Evolutionary conservation across 2,113 vertebrate genomes (phyloP).

Genomic region (Clinocottus analis): DNA sequence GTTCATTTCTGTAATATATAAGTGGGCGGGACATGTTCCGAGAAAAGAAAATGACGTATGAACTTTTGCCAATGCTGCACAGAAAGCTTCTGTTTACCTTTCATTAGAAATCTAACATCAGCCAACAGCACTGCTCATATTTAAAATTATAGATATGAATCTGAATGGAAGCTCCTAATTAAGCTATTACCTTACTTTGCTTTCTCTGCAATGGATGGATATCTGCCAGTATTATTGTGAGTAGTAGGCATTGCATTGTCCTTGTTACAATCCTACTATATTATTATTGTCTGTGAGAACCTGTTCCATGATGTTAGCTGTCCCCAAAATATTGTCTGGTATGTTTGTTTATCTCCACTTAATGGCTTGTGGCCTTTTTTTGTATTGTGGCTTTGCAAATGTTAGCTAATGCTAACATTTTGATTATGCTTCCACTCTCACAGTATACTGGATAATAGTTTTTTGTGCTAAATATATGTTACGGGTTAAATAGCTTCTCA

Average conservation of each 20-base stretch:
- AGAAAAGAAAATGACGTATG: background rate
- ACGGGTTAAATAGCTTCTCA: background rate
- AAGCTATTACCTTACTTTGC: background rate
- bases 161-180: background rate
- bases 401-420: background rate
- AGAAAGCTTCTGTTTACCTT: background rate
- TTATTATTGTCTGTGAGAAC: constrained; percentile 4
- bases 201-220: background rate
- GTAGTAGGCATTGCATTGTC: background rate
- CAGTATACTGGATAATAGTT: constrained; percentile 2
- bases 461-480: background rate
- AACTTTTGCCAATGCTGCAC: background rate
- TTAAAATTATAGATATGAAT: background rate
- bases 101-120: background rate
- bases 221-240: background rate
- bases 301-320: background rate
- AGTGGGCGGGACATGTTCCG: constrained; percentile 10
- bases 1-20: constrained; percentile 21
- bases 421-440: no score
- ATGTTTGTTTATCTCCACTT: background rate
- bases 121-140: background rate
- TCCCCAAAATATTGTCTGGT: background rate
- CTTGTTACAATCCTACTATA: background rate
- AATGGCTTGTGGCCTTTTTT: constrained; percentile 5
- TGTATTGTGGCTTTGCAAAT: constrained; percentile 4